Conservation (phyloP, 2,797 vertebrate species). For the Heliangelus exortis region DNA sequence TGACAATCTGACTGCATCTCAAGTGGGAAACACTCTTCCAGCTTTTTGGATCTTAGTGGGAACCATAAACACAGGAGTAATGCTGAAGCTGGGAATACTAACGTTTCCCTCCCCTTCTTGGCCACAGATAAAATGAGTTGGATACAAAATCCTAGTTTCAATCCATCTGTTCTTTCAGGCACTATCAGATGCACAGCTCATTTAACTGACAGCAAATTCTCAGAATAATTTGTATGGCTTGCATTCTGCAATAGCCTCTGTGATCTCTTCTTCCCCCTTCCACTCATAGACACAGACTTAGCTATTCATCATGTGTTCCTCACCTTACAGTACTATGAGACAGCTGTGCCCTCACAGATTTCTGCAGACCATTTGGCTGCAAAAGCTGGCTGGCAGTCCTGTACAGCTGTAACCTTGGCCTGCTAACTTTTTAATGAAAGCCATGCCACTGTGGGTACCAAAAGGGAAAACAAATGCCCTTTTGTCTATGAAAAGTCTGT, state of each 20-base stretch:
- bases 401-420: slow-evolving; percentile 61
- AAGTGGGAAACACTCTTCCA: slow-evolving; percentile 1
- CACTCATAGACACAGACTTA: neutral
- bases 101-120: neutral
- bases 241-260: neutral
- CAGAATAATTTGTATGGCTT: slow-evolving; percentile 23
- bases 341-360: slow-evolving; percentile 44
- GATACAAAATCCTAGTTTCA: neutral
- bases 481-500: slow-evolving; percentile 44
- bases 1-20: neutral
- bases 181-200: neutral
- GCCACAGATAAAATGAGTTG: neutral
- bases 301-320: slow-evolving; percentile 15
- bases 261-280: neutral
- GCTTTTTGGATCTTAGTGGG: slow-evolving; percentile 1
- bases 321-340: slow-evolving; percentile 8
- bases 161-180: slow-evolving; percentile 23
- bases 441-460: slow-evolving; percentile 36
- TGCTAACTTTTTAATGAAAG: slow-evolving; percentile 36
- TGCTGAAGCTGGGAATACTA: slow-evolving; percentile 15
- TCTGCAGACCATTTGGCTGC: slow-evolving; percentile 43
- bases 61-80: neutral
- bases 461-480: slow-evolving; percentile 52
- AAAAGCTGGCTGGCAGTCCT: slow-evolving; percentile 41
- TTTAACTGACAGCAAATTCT: slow-evolving; percentile 33